phyloP scores from a whole-genome alignment of 2,888 invertebrate species.

The Ichneumoninae sp. region DNA sequence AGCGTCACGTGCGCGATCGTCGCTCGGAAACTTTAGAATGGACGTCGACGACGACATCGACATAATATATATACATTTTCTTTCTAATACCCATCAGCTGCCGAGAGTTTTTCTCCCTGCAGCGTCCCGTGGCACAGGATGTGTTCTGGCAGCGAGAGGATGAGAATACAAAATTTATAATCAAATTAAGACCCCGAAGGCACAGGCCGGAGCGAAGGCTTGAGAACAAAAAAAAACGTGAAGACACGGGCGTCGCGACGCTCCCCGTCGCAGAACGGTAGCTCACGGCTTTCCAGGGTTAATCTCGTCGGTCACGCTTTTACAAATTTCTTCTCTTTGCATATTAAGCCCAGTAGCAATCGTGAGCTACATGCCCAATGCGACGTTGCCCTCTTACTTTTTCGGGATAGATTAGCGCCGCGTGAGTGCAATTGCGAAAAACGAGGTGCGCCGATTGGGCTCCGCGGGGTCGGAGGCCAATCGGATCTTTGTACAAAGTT shows the following conservation, averaged over 20 bases:
- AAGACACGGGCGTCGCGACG: constrained; percentile 50
- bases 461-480: constrained; percentile 28
- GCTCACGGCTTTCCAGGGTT: constrained; percentile 60
- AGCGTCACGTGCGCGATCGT: not conserved
- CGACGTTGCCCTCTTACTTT: constrained; percentile 37
- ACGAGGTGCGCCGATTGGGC: not conserved
- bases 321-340: constrained; percentile 71
- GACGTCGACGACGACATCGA: constrained; percentile 8
- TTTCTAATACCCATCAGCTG: constrained; percentile 62
- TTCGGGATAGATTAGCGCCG: constrained; percentile 37
- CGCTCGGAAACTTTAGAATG: constrained; percentile 21
- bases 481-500: constrained; percentile 32
- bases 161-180: constrained; percentile 73
- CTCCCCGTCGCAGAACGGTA: constrained; percentile 62
- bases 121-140: constrained; percentile 50
- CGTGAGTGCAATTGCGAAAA: constrained; percentile 35
- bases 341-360: constrained; percentile 56
- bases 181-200: constrained; percentile 69
- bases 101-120: constrained; percentile 37
- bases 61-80: constrained; percentile 27
- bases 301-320: constrained; percentile 74
- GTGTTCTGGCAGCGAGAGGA: constrained; percentile 54
- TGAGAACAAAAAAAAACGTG: constrained; percentile 51
- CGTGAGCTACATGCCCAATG: constrained; percentile 51
- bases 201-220: constrained; percentile 18